Evolutionary conservation across 2,797 vertebrate species (phyloP), one percentile per base, ranked within the genome.

Genomic region (Acanthurus leucopareius): DNA sequence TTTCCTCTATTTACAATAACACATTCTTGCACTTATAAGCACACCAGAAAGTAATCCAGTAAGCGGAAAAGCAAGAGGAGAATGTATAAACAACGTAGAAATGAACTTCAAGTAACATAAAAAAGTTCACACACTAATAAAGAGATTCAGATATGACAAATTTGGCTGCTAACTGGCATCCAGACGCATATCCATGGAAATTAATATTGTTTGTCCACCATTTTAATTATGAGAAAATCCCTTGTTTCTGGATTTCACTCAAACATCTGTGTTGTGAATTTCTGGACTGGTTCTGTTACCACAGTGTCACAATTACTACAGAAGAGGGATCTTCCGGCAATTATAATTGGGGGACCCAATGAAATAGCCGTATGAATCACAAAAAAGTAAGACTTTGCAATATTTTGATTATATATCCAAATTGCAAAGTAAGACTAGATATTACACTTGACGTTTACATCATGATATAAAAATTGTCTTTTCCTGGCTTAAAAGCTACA

Each of bases 261-360:
- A 32, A 32, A 32, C 54, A 66, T 82, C 51, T 20, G 54, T 47
- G 57, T 28, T 70, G 66, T 48, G 45, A 45, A 48, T 56, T 69
- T 63, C 45, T 69, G 52, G 17, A 63, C 20, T 42, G 15, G 28
- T 19, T 22, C 58, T 40, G 28, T 56, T 47, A 19, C 40, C 48
- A 35, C 14, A 52, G 44, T 40, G 32, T 19, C 14, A 19, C 19
- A 14, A 15, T 54, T 54, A 67, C 17, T 20, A 40, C 40, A 19
- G 42, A 53, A 57, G 15, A 59, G 19, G 9, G 32, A 14, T 52
- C 14, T 38, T 40, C 19, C 32, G 59, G 25, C 69, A 58, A 35
- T 15, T 38, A 72, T 15, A 17, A 17, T 32, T 19, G 17, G 57
- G 25, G 62, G 64, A 32, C 10, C 5, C 47, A 70, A 15, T 56